phyloP scores from a whole-genome alignment of 2,113 vertebrate genomes.

The Macrotus californicus region DNA sequence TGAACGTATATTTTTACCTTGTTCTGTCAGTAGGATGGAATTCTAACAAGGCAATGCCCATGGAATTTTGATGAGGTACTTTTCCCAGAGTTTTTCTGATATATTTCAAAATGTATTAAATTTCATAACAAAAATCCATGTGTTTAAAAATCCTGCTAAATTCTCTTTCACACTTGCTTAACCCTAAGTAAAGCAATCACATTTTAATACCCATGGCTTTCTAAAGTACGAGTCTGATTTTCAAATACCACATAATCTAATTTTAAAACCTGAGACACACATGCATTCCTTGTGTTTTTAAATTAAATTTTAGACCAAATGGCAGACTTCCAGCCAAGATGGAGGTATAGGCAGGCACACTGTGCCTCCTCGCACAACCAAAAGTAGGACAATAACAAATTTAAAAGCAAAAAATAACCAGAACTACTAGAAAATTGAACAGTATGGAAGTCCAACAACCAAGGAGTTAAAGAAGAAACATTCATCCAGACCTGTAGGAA shows the following conservation, averaged over 20 bases:
- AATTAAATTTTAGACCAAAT: background rate
- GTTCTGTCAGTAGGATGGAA: background rate
- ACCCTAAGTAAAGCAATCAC: background rate
- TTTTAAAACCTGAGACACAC: background rate
- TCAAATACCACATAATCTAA: background rate
- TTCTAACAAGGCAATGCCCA: background rate
- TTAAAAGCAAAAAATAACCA: too few species aligned
- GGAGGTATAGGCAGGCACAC: too few species aligned
- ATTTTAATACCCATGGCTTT: background rate
- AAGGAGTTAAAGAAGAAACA: too few species aligned
- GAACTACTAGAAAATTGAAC: too few species aligned
- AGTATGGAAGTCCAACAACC: too few species aligned
- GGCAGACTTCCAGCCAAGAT: too few species aligned
- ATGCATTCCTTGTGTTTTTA: background rate
- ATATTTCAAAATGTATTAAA: slow-evolving; percentile 6
- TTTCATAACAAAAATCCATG: background rate
- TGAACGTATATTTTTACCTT: background rate
- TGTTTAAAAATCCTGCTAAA: background rate
- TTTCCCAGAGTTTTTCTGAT: background rate
- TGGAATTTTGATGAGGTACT: background rate
- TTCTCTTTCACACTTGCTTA: background rate
- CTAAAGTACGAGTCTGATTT: background rate
- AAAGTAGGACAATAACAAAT: too few species aligned
- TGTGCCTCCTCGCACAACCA: too few species aligned
- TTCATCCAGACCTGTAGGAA: too few species aligned